Percentiles rank a stretch among this genome's conserved stretches.
Evolutionary conservation across 2,113 vertebrate genomes (phyloP).

Genomic region (Irena cyanogastra): DNA sequence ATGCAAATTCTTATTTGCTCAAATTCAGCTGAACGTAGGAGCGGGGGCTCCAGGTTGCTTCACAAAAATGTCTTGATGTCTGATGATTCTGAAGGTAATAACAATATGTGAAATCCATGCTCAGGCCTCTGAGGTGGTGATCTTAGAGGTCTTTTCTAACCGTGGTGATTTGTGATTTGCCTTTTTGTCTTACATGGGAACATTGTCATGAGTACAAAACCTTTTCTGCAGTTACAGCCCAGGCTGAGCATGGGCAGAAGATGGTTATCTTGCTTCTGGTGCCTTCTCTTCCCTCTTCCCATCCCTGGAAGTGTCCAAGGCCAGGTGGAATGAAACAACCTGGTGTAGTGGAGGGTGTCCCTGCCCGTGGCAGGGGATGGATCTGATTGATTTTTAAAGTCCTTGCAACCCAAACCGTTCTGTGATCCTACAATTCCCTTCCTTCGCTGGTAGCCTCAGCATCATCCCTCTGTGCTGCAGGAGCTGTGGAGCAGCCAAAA

Average conservation of each 20-base stretch:
- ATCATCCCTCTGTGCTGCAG: neutral
- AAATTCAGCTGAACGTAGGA: neutral
- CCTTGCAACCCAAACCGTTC: neutral
- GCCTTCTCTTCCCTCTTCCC: neutral
- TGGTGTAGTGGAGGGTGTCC: neutral
- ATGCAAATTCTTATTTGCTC: neutral
- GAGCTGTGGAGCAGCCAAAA: neutral
- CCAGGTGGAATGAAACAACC: neutral
- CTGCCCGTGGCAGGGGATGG: neutral
- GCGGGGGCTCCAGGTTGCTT: neutral
- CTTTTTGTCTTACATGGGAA: accelerated
- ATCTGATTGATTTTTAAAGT: neutral
- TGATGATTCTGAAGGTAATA: neutral
- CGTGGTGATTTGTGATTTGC: neutral
- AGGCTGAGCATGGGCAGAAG: neutral
- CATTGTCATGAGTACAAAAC: too few species aligned
- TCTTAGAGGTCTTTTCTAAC: neutral
- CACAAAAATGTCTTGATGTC: neutral
- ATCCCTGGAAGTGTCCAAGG: neutral
- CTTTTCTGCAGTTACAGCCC: neutral
- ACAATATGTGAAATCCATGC: neutral
- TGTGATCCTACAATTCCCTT: neutral
- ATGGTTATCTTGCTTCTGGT: accelerated
- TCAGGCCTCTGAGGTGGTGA: neutral
- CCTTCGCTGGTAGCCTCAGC: neutral